Conservation (phyloP, 2,888 invertebrate species). For the Ischnura elegans region DNA sequence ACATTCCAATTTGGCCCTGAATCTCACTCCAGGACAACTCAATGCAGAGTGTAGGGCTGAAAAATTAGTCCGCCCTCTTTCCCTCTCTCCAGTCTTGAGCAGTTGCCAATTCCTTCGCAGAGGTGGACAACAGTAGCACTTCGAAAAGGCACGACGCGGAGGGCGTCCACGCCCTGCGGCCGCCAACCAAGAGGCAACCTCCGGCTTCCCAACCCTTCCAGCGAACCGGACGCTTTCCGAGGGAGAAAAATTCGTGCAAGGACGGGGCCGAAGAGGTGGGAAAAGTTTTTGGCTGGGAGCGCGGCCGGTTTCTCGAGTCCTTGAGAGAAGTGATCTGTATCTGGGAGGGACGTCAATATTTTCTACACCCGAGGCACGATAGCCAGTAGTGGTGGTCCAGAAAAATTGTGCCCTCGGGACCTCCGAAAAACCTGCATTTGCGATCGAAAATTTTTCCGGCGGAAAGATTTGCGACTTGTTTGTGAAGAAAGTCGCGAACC, state of each 20-base stretch:
- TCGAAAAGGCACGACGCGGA: not conserved
- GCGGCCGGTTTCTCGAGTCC: not conserved
- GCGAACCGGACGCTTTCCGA: not conserved
- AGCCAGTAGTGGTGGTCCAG: not conserved
- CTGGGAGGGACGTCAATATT: not conserved
- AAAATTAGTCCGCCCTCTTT: not conserved
- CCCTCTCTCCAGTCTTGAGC: not conserved
- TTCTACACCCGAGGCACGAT: not conserved
- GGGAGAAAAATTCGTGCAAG: not conserved
- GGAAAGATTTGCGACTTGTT: no score
- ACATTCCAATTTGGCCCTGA: not conserved
- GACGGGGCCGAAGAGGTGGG: not conserved
- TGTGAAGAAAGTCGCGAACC: no score
- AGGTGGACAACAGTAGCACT: not conserved
- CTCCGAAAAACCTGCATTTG: not conserved
- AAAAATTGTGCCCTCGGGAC: not conserved
- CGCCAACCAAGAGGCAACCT: not conserved
- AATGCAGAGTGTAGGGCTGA: not conserved
- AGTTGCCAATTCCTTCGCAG: not conserved
- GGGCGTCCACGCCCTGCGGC: not conserved
- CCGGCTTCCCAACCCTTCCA: not conserved
- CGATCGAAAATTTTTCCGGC: not conserved
- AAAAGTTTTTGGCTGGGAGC: not conserved
- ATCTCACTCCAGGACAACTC: not conserved
- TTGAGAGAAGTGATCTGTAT: not conserved